phyloP scores from a whole-genome alignment of 2,113 vertebrate species.

The Zosterops hypoxanthus region DNA sequence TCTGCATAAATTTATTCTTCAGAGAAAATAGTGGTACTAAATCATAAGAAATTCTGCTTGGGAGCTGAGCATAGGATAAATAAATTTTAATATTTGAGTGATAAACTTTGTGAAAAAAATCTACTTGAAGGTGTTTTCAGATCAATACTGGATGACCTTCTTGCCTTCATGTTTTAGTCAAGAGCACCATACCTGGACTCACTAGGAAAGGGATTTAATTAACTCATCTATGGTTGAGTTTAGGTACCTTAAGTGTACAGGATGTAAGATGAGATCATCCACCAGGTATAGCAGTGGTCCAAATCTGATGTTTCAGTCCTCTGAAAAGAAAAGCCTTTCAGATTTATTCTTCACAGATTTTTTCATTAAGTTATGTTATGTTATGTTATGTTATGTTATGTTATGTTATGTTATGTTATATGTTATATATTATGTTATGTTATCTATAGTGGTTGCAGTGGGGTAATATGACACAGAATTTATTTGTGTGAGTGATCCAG shows the following conservation, averaged over 20 bases:
- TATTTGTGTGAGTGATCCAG: background rate
- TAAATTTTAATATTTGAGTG: background rate
- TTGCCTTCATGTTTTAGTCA: background rate
- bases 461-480: background rate
- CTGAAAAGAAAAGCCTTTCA: background rate
- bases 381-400: background rate
- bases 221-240: background rate
- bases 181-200: background rate
- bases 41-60: background rate
- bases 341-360: background rate
- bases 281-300: background rate
- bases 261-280: background rate
- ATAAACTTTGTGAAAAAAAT: background rate
- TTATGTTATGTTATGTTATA: background rate
- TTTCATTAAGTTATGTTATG: background rate
- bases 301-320: background rate
- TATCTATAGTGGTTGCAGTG: background rate
- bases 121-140: background rate
- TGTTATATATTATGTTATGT: background rate
- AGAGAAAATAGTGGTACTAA: background rate
- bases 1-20: background rate
- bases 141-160: background rate
- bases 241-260: background rate
- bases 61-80: background rate
- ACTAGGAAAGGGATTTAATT: background rate